Percentiles rank a stretch among this genome's conserved stretches.
Evolutionary conservation across 2,113 vertebrate species (phyloP).

Genomic region (Orientallactaga bullata): DNA sequence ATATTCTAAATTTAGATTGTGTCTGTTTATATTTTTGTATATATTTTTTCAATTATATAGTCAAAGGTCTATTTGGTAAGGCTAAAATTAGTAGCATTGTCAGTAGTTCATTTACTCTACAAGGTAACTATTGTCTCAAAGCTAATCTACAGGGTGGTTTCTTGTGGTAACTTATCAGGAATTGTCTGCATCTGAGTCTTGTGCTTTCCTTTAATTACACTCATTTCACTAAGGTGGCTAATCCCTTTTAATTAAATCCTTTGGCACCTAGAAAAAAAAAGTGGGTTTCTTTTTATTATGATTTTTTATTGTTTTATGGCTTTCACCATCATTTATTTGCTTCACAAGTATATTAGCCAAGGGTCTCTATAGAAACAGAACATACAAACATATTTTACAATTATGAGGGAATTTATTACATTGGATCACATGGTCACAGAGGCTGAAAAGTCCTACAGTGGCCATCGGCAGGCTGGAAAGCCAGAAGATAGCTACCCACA

Average conservation of each 20-base stretch:
- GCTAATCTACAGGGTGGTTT: neutral
- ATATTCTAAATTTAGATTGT: neutral
- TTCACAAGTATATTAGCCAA: neutral
- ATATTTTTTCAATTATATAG: neutral
- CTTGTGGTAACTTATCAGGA: neutral
- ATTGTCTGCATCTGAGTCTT: neutral
- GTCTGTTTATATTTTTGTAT: neutral
- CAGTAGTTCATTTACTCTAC: neutral
- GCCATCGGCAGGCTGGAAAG: neutral
- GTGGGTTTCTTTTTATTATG: neutral
- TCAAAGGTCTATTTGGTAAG: neutral
- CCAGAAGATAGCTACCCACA: neutral
- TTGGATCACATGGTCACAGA: neutral
- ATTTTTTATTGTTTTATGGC: neutral
- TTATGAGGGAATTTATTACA: neutral
- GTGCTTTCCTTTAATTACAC: neutral
- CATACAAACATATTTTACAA: neutral
- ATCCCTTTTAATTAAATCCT: neutral
- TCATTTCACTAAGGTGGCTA: neutral
- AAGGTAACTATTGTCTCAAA: neutral
- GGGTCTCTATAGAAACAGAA: neutral
- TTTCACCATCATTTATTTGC: neutral
- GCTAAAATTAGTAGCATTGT: neutral
- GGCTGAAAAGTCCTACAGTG: neutral
- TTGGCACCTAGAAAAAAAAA: conserved; percentile 8